Conservation (phyloP, 1,140 invertebrate genomes). For the Mamestra configurata region DNA sequence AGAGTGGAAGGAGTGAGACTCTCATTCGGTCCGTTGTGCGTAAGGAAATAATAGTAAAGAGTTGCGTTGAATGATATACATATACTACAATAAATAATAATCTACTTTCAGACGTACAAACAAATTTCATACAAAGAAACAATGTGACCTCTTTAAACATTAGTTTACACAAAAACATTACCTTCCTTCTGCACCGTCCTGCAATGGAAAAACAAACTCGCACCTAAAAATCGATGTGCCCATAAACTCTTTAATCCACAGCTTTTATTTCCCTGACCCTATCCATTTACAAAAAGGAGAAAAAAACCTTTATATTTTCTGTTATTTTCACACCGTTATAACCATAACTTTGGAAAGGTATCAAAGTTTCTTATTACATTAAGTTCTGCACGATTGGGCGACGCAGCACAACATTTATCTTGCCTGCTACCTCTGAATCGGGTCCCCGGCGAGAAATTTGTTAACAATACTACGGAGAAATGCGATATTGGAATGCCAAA, state of each 20-base stretch:
- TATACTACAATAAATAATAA: too few species aligned
- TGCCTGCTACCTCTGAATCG: not conserved
- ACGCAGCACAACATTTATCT: constrained; percentile 41
- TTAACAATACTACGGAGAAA: constrained; percentile 42
- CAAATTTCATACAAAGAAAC: too few species aligned
- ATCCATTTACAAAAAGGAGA: constrained; percentile 14
- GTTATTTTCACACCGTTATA: constrained; percentile 27
- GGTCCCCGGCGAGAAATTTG: constrained; percentile 14
- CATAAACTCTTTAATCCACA: constrained; percentile 11
- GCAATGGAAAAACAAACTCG: not conserved
- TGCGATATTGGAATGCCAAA: constrained; percentile 34
- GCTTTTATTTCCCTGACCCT: not conserved
- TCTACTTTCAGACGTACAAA: too few species aligned
- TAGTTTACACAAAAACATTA: too few species aligned
- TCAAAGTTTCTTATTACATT: constrained; percentile 40
- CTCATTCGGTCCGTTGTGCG: too few species aligned
- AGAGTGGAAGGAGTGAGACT: too few species aligned
- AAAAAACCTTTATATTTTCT: constrained; percentile 29
- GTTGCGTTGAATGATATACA: too few species aligned
- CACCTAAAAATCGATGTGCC: not conserved
- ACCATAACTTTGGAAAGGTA: constrained; percentile 27
- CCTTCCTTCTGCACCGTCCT: too few species aligned
- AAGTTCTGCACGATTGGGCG: constrained; percentile 48
- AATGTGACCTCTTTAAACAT: too few species aligned
- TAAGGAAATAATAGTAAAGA: too few species aligned